These are phyloP conservation scores for Microcebus jonahi DNA, from an alignment of 2,113 vertebrate species.

Conservation along the genomic window DNA sequence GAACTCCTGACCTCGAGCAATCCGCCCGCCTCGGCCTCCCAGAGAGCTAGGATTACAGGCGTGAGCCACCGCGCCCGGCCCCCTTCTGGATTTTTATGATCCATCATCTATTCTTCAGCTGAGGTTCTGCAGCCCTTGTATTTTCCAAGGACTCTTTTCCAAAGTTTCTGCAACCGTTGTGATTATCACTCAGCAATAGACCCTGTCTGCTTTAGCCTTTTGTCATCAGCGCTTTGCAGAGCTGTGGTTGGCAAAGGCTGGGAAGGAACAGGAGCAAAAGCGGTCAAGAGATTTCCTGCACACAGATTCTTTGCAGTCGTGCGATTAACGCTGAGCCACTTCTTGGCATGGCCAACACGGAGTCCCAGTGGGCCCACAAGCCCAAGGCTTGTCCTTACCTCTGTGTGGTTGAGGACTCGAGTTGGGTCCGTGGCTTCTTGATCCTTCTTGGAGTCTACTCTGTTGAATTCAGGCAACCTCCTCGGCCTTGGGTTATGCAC, in stretches of 20 bases:
- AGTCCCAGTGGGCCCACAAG: background rate
- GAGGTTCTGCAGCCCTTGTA: background rate
- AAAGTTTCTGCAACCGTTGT: background rate
- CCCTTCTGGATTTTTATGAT: slow-evolving; percentile 43
- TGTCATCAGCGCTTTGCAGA: background rate
- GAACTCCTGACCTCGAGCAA: no score
- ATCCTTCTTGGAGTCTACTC: background rate
- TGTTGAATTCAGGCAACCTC: background rate
- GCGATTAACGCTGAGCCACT: background rate
- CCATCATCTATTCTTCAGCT: background rate
- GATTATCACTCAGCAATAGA: background rate
- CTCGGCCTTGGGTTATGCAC: background rate
- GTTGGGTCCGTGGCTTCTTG: background rate
- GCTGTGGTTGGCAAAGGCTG: background rate
- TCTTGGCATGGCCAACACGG: background rate
- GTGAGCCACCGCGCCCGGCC: no score
- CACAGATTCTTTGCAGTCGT: background rate
- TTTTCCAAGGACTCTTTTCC: background rate
- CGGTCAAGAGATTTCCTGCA: background rate
- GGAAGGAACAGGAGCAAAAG: background rate
- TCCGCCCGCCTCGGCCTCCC: no score
- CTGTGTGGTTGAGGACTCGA: background rate
- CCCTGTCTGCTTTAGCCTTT: background rate
- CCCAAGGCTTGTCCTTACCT: background rate
- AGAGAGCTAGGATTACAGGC: no score